Evolutionary conservation across 2,113 vertebrate species (phyloP).

Genomic region (Elgaria multicarinata): DNA sequence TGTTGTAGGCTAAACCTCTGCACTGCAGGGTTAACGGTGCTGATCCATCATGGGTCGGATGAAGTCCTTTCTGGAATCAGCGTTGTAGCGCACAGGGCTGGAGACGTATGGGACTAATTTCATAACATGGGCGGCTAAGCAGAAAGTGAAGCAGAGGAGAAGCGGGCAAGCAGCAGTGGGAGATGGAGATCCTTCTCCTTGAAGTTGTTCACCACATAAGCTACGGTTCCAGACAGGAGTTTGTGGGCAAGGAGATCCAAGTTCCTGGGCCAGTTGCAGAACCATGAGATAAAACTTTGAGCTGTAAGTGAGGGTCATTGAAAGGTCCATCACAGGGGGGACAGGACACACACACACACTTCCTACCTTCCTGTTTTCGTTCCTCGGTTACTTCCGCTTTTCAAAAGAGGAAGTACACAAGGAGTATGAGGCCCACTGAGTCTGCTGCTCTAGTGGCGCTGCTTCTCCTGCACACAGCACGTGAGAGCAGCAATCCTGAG

Average conservation of each 20-base stretch:
- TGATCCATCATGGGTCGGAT: not conserved
- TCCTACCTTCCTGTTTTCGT: too few species aligned
- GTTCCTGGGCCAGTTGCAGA: not conserved
- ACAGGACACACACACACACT: too few species aligned
- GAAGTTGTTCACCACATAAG: not conserved
- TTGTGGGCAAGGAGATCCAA: not conserved
- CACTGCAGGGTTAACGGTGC: not conserved
- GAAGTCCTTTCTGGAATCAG: not conserved
- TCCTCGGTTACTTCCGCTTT: too few species aligned
- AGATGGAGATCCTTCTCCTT: not conserved
- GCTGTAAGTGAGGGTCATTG: too few species aligned
- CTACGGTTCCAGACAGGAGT: not conserved
- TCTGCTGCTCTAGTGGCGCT: too few species aligned
- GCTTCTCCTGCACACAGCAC: too few species aligned
- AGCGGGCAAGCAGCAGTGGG: not conserved
- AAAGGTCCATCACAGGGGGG: too few species aligned
- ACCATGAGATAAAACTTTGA: not conserved
- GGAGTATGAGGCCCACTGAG: too few species aligned
- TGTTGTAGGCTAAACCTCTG: not conserved
- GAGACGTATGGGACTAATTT: not conserved
- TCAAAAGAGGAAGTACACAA: too few species aligned
- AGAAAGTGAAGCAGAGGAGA: not conserved
- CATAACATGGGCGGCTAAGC: not conserved
- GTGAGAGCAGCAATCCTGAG: too few species aligned
- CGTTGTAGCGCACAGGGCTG: not conserved